Percentiles rank a stretch among this genome's conserved stretches.
These are phyloP conservation scores for Acleris sparsana DNA, from an alignment of 2,888 invertebrate genomes.

Conservation along the genomic window DNA sequence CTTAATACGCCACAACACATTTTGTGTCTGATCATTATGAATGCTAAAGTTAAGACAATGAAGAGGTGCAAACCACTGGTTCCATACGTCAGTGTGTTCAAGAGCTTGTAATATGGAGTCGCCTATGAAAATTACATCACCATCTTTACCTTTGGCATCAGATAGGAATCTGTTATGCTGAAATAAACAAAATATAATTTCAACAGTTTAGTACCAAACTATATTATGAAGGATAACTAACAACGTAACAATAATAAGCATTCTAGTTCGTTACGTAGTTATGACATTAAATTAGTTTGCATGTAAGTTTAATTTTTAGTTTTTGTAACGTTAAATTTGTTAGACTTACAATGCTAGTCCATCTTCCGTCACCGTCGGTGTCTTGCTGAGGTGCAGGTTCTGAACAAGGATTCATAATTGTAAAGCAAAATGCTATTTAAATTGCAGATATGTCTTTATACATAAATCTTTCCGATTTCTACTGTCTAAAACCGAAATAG, in stretches of 20 bases:
- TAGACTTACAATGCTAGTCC: constrained; percentile 88
- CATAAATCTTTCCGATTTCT: constrained; percentile 16
- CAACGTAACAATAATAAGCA: neutral
- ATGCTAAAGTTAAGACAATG: constrained; percentile 97
- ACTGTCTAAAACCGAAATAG: constrained; percentile 14
- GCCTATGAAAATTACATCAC: constrained; percentile 95
- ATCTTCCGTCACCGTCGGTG: constrained; percentile 92
- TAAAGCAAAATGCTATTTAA: constrained; percentile 7
- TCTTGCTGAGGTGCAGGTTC: constrained; percentile 89
- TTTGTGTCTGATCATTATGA: constrained; percentile 93
- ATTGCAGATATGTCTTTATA: neutral
- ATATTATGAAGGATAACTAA: neutral
- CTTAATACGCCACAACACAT: constrained; percentile 94
- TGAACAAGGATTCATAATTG: constrained; percentile 88
- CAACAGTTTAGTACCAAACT: neutral
- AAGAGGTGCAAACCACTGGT: constrained; percentile 94
- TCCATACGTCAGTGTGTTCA: constrained; percentile 94
- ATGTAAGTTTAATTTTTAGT: too few relatives aligned
- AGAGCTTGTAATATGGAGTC: constrained; percentile 94
- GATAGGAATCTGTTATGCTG: constrained; percentile 93
- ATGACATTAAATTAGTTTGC: too few relatives aligned
- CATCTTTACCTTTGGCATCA: constrained; percentile 94
- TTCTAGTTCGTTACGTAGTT: too few relatives aligned
- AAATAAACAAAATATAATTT: constrained; percentile 52
- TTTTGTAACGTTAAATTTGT: neutral